Evolutionary conservation across 2,888 invertebrate genomes (phyloP), one percentile per base, ranked within the genome.

Genomic region (Therioaphis trifolii): DNA sequence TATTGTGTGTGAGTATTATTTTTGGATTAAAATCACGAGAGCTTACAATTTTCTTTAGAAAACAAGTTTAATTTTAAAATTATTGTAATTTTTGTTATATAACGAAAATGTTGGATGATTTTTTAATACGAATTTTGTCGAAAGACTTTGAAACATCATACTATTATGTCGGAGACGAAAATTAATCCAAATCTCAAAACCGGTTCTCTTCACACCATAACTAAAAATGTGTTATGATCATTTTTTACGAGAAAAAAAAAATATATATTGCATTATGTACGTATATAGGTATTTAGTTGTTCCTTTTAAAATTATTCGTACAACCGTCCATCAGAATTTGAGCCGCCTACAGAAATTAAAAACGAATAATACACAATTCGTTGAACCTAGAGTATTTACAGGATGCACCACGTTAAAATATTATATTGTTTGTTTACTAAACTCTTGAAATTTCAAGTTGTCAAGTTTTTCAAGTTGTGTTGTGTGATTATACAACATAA

Each of bases 131-230:
- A 49, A 49, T 49, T 49, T 1, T 21, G 9, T 61, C 14, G 21
- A n/a, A 61, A 61, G 14, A 61, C n/a, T 12, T 61, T 11, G 24
- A n/a, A 21, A 27, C 21, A 24, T n/a, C 11, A 58, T 21, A 21
- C 11, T 58, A 12, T 46, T 18, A 27, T 0, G 4, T 24, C 15
- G 61, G 61, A 63, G 9, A 12, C n/a, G 27, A 63, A 29, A 14
- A 15, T 75, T 21, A 21, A 58, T 58, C n/a, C n/a, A n/a, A n/a
- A n/a, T 75, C 18, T 75, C 4, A 58, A 58, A 75, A 75, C 75
- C 58, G 55, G 75, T 58, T 58, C 11, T 75, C 5, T 74, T 35
- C 40, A 40, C 15, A 35, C 55, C 15, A 21, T 35, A 55, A 21
- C 40, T 21, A 15, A 21, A 55, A 24, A 35, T n/a, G 74, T n/a